These are phyloP conservation scores for Phacellophora camtschatica DNA, from an alignment of 30 jellyfish, hydroid and myxozoan genomes.

Conservation along the genomic window DNA sequence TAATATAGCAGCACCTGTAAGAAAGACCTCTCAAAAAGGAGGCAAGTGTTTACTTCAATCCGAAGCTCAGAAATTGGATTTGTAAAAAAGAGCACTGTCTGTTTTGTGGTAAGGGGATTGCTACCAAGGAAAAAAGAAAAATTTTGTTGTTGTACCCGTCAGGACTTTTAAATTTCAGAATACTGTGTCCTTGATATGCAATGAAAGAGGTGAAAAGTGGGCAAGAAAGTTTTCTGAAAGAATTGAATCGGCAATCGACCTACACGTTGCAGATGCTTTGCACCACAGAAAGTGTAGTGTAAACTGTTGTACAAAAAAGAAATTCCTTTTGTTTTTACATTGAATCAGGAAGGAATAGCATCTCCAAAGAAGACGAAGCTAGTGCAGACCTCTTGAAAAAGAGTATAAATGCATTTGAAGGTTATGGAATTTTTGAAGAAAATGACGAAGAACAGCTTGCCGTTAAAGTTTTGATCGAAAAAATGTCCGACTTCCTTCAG, in stretches of 20 bases:
- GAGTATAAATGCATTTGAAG: slow-evolving; percentile 30
- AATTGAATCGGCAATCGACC: slow-evolving; percentile 15
- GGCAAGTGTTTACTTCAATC: slow-evolving; percentile 5
- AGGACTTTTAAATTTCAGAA: slow-evolving; percentile 35
- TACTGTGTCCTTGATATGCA: slow-evolving; percentile 14
- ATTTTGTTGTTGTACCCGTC: slow-evolving; percentile 17
- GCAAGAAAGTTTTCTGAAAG: slow-evolving; percentile 17
- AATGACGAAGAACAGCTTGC: slow-evolving; percentile 61
- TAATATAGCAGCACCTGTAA: slow-evolving; percentile 12
- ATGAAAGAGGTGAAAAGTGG: slow-evolving; percentile 44
- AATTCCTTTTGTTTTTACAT: slow-evolving; percentile 3
- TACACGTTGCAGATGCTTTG: slow-evolving; percentile 52
- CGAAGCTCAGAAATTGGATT: slow-evolving; percentile 19
- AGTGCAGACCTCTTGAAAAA: slow-evolving; percentile 41
- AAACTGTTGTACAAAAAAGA: slow-evolving; percentile 34
- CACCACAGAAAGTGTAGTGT: slow-evolving; percentile 49
- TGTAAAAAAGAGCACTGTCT: slow-evolving; percentile 9
- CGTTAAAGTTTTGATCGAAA: slow-evolving; percentile 35
- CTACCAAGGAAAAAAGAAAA: slow-evolving; percentile 40
- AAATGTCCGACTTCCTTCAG: slow-evolving; percentile 38
- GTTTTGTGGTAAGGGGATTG: slow-evolving; percentile 42
- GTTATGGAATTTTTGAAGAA: slow-evolving; percentile 30
- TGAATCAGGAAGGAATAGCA: not conserved
- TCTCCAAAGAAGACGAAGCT: slow-evolving; percentile 39
- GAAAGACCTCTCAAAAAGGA: slow-evolving; percentile 6